Evolutionary conservation across 2,113 vertebrate species (phyloP), one percentile per base, ranked within the genome.

Genomic region (Alouatta palliata): DNA sequence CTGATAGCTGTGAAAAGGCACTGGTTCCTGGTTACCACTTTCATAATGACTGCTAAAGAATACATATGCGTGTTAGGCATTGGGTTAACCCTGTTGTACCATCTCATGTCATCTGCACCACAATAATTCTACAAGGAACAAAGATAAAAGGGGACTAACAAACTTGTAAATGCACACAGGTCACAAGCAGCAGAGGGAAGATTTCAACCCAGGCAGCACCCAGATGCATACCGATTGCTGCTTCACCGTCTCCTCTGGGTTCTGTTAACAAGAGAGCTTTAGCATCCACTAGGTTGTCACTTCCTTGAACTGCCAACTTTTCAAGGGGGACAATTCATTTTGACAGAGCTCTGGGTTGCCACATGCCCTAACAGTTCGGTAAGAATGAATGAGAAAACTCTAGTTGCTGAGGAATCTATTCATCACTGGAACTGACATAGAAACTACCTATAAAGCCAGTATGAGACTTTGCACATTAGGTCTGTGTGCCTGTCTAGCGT

Each of bases 201-300:
- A 75, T 14, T 40, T 21, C 56, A 85, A 73, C 76, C 21, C 27
- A 3, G 66, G 45, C 35, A 35, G 45, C 35, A 19, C 45, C 23
- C 11, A 54, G 49, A 8, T 9, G 20, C n/a, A 1, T 23, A 97
- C 98, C 19, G 92, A 97, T 92, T 95, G 96, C 89, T 91, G 96
- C 45, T 97, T 95, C 52, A 35, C 79, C 84, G 91, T 96, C 98
- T 98, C 97, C 98, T 96, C 82, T 76, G 97, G 98, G 98, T 97
- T 10, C 97, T 98, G 94, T 98, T 98, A 99, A 98, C 98, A 17
- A 98, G 98, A 97, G 97, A 97, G 97, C 95, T 98, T 98, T 98
- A 98, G 98, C 98, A 98, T 98, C 98, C 98, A 98, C 98, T 98
- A 98, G 98, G 96, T 98, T 99, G 99, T 99, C 99, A 98, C 98